phyloP scores from a whole-genome alignment of 2,113 vertebrate genomes.

The Stegastes partitus region DNA sequence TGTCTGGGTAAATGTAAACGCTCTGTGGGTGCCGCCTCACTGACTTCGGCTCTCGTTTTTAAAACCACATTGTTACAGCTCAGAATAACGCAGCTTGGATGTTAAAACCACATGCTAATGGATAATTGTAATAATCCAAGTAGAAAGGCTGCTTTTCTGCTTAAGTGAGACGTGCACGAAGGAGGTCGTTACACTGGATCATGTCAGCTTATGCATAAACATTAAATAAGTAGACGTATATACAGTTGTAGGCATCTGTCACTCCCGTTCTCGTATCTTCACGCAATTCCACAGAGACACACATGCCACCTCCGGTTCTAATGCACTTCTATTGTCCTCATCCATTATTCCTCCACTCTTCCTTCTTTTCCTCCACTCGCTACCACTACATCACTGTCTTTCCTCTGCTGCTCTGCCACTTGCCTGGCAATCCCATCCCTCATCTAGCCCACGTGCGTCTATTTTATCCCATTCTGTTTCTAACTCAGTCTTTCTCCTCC shows the following conservation, averaged over 20 bases:
- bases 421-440: constrained; percentile 75
- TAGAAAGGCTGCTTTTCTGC: constrained; percentile 8
- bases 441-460: constrained; percentile 48
- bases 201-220: constrained; percentile 41
- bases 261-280: constrained; percentile 12
- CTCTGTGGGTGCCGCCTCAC: neutral
- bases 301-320: constrained; percentile 70
- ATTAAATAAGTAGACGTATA: constrained; percentile 42
- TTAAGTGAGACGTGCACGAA: constrained; percentile 2
- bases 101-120: constrained; percentile 18
- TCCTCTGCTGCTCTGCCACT: constrained; percentile 69
- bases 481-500: constrained; percentile 58
- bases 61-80: constrained; percentile 9
- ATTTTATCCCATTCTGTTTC: constrained; percentile 65
- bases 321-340: constrained; percentile 87
- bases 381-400: constrained; percentile 83
- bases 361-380: constrained; percentile 49
- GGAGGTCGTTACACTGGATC: constrained; percentile 25
- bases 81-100: neutral
- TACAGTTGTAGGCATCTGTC: constrained; percentile 41
- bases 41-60: constrained; percentile 4
- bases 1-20: constrained; percentile 4
- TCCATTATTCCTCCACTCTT: constrained; percentile 82
- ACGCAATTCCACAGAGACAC: constrained; percentile 30
- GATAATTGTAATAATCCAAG: constrained; percentile 10